Conservation (phyloP, 2,797 vertebrate species). For the Delichon dasypus region DNA sequence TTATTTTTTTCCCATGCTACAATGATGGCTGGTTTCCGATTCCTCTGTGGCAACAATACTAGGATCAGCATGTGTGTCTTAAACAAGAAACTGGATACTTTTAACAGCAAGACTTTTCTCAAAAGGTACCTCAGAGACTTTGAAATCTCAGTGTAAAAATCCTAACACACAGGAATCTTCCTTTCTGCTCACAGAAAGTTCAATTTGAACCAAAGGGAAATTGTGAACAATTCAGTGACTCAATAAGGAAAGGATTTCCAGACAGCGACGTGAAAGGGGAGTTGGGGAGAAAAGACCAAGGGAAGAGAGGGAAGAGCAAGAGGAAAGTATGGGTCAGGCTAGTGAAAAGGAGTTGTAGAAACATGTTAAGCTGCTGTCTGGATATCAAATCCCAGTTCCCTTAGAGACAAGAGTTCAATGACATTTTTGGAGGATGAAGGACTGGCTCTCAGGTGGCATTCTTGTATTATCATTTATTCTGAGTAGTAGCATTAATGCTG, state of each 20-base stretch:
- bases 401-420: background rate
- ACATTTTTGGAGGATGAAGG: background rate
- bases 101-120: background rate
- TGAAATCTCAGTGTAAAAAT: background rate
- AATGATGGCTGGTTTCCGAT: background rate
- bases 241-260: constrained; percentile 42
- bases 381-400: background rate
- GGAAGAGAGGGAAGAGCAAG: background rate
- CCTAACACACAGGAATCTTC: background rate
- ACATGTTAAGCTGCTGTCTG: background rate
- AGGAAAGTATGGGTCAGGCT: background rate
- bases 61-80: background rate
- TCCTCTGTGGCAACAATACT: background rate
- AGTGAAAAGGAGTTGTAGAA: background rate
- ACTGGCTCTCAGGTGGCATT: background rate
- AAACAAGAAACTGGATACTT: constrained; percentile 20
- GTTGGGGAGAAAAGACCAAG: background rate
- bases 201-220: constrained; percentile 22
- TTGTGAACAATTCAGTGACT: constrained; percentile 25
- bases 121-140: constrained; percentile 15
- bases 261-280: background rate
- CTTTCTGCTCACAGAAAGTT: background rate
- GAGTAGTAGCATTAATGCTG: background rate
- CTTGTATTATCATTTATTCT: background rate
- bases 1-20: background rate